These are phyloP conservation scores for Terebella lapidaria DNA, from an alignment of 2,888 invertebrate genomes.

Conservation along the genomic window DNA sequence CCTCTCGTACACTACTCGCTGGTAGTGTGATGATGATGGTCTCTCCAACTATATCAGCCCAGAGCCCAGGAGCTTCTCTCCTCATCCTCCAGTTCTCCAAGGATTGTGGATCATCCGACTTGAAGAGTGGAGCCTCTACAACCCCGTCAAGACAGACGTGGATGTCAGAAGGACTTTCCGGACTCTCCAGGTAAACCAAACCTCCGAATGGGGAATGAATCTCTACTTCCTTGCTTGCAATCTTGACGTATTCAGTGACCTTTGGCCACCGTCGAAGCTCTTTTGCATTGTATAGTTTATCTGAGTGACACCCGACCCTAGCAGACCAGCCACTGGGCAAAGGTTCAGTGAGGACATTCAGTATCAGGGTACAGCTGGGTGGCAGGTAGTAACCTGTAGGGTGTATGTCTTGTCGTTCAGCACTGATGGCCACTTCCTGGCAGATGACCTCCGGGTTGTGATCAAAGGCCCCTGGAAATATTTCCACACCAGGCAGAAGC, in stretches of 20 bases:
- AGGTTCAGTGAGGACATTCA: background rate
- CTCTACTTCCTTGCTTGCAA: too few relatives aligned
- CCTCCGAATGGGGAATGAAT: background rate
- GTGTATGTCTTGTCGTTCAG: background rate
- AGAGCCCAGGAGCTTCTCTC: slow-evolving; percentile 18
- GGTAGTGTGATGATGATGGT: slow-evolving; percentile 26
- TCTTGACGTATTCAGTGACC: background rate
- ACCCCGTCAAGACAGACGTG: background rate
- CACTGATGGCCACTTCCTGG: background rate
- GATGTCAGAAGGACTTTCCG: background rate
- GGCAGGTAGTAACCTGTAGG: background rate
- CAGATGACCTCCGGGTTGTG: too few relatives aligned
- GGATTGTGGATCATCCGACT: background rate
- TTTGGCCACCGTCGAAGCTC: background rate
- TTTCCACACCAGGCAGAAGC: background rate
- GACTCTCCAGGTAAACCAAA: background rate
- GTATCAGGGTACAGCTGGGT: background rate
- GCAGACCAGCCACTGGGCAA: background rate
- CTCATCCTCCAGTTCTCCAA: slow-evolving; percentile 12
- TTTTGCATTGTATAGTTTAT: background rate
- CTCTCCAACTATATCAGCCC: slow-evolving; percentile 29
- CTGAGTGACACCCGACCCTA: background rate
- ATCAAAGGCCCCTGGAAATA: background rate
- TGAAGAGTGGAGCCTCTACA: background rate
- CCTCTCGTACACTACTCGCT: slow-evolving; percentile 17